Evolutionary conservation across 1,140 invertebrate genomes (phyloP), one percentile per base, ranked within the genome.

Genomic region (Phymorhynchus buccinoides): DNA sequence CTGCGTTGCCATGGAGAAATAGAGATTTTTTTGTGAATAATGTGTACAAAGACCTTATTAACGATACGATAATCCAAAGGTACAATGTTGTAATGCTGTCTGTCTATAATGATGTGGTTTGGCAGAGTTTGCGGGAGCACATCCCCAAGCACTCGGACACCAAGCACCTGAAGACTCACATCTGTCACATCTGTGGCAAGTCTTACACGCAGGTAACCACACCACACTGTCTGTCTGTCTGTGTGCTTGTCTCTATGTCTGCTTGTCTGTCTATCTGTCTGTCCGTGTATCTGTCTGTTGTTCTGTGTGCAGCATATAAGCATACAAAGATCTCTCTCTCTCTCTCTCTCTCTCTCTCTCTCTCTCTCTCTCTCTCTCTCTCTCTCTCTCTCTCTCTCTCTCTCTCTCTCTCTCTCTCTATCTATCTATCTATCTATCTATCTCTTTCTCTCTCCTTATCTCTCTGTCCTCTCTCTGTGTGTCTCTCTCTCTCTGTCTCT

Each of bases 161-260:
- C 66, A 99, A 99, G 94, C 99, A 99, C 93, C 95, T 99, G 56
- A 99, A 99, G 94, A 99, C 98, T 79, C 98, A 99, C 95, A 99
- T 99, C 92, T 99, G 99, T 94, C 97, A 98, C 91, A 99, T 98
- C 93, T 99, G 99, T 94, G 99, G 99, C 90, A 99, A 99, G 94
- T 98, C 97, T 83, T 99, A 99, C 94, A 99, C 98, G 9, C 98
- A 99, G 82, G 86, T 87, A 41, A 79, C 1, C 14, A 6, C 44
- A 48, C 44, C 22, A 78, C 2, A 35, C 16, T 66, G 6, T 37
- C 68, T 32, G 30, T 71, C 35, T 9, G 68, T 35, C 35, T 6
- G 9, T 37, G 1, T 71, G 30, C 30, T 22, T 35, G 66, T 71
- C 66, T 71, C 1, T 37, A 2, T 71, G 1, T 32, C 68, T 35